Percentiles rank a stretch among this genome's conserved stretches.
These are phyloP conservation scores for Erythrocercus mccallii DNA, from an alignment of 2,113 vertebrate species.

Conservation along the genomic window DNA sequence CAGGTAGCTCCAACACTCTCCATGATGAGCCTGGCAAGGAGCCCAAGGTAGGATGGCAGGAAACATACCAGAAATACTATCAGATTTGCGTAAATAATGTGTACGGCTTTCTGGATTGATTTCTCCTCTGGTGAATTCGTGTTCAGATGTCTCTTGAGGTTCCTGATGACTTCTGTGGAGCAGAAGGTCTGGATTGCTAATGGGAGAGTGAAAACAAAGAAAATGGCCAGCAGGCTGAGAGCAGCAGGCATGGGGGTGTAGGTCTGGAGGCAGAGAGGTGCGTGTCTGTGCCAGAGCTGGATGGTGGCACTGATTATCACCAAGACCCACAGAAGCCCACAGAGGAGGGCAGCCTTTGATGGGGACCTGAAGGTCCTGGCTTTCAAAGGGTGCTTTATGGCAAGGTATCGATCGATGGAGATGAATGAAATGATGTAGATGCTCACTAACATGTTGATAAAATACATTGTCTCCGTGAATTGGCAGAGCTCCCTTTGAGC, in stretches of 20 bases:
- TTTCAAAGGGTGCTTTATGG: conserved; percentile 70
- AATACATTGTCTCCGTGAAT: conserved; percentile 42
- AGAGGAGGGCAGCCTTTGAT: conserved; percentile 37
- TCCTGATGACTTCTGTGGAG: conserved; percentile 53
- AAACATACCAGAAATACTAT: conserved; percentile 75
- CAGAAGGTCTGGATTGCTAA: conserved; percentile 67
- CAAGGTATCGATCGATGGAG: conserved; percentile 71
- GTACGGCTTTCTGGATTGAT: conserved; percentile 36
- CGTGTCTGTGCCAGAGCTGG: rapidly evolving
- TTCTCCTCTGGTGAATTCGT: not conserved
- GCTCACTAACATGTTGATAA: conserved; percentile 73
- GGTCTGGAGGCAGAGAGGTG: conserved; percentile 28
- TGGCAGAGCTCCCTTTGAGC: not conserved
- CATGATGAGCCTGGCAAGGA: not conserved
- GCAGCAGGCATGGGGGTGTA: rapidly evolving
- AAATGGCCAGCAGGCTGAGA: not conserved
- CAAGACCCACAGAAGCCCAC: conserved; percentile 60
- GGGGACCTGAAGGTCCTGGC: conserved; percentile 65
- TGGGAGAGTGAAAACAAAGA: conserved; percentile 57
- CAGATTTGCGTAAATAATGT: conserved; percentile 71
- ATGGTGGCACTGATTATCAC: not conserved
- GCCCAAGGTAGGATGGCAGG: conserved; percentile 54
- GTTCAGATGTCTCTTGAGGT: conserved; percentile 30
- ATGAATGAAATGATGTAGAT: conserved; percentile 67
- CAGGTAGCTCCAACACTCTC: not conserved